Evolutionary conservation across 1,140 invertebrate genomes (phyloP).

Genomic region (Trachymyrmex septentrionalis): DNA sequence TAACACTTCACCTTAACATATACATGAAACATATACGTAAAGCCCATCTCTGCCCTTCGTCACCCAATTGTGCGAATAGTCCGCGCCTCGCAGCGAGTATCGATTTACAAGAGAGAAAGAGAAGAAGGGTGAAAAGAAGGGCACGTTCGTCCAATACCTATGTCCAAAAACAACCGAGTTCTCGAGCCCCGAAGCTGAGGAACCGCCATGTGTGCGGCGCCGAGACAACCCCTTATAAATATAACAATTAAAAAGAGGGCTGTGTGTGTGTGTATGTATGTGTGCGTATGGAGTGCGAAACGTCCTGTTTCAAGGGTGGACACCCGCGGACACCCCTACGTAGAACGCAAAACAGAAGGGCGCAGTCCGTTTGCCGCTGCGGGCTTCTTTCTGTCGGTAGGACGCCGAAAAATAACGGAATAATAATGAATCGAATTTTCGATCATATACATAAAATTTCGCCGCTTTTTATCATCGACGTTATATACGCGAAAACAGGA

Average conservation of each 20-base stretch:
- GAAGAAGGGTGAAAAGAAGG: constrained; percentile 44
- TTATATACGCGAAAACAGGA: background rate
- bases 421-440: constrained; percentile 43
- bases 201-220: constrained; percentile 43
- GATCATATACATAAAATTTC: background rate
- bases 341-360: constrained; percentile 64
- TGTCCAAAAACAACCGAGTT: constrained; percentile 59
- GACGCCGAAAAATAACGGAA: constrained; percentile 35
- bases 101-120: constrained; percentile 60
- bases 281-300: constrained; percentile 44
- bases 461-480: background rate
- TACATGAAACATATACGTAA: background rate
- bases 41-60: background rate
- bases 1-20: background rate
- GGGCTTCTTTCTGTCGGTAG: constrained; percentile 21
- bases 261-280: background rate
- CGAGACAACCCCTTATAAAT: constrained; percentile 70
- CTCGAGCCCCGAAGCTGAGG: constrained; percentile 47
- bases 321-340: constrained; percentile 36
- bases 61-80: constrained; percentile 43
- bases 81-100: constrained; percentile 62
- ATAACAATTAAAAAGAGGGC: constrained; percentile 73
- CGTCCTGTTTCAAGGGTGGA: constrained; percentile 57
- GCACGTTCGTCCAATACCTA: constrained; percentile 45
- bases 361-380: constrained; percentile 53